Evolutionary conservation across 2,113 vertebrate species (phyloP), one percentile per base, ranked within the genome.

Genomic region (Lethenteron camtschaticum): DNA sequence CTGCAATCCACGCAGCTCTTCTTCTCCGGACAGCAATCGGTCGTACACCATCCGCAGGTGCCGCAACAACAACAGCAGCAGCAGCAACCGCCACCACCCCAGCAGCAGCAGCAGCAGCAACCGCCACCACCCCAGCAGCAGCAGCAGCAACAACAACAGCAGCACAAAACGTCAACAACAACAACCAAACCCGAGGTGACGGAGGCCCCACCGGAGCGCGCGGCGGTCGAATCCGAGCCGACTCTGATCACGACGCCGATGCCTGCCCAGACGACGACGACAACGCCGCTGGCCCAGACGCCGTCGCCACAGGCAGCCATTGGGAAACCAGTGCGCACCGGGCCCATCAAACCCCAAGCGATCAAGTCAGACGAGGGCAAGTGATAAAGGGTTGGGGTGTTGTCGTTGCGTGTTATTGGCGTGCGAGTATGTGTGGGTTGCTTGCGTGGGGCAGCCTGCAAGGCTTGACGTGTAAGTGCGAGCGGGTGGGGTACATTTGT

Each of bases 321-420:
- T 9, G 75, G 85, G 57, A 96, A 96, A 78, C 92, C 92, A 73
- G 85, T 99, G 74, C 82, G 94, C 79, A 99, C 94, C 77, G 94
- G 94, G 81, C 94, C 91, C 79, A 99, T 99, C 75, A 99, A 96
- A 78, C 94, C 94, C 73, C 94, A 99, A 82, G 87, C 91, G 71
- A 91, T 99, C 80, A 96, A 99, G 83, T 86, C 90, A 0, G 90
- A 96, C 77, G 94, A 96, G 79, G 83, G 89, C 77, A 99, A 99
- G 81, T 96, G 59, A 8, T 71, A 71, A 71, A 56, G 63, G 24
- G 14, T 58, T 60, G 24, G 11, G 20, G 70, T 71, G 41, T 7
- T 41, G 41, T 41, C 41, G 6, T 41, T 6, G 41, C 41, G 41
- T 41, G 41, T 41, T 41, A 41, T 41, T 41, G 41, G 41, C 41